Conservation (phyloP, 2,113 vertebrate species). For the Butorides virescens region DNA sequence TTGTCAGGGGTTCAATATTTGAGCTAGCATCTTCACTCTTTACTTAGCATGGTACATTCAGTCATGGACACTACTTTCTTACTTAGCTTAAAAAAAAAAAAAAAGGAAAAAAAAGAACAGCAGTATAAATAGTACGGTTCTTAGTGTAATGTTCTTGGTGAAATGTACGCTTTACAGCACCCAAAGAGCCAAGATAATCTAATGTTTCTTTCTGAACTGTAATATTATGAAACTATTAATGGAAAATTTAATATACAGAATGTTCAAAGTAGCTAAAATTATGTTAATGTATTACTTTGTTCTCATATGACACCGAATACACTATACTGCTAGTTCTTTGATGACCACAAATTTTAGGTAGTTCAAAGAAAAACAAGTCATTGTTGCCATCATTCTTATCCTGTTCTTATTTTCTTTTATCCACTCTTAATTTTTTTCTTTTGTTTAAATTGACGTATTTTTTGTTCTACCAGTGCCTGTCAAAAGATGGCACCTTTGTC, state of each 20-base stretch:
- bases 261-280: neutral
- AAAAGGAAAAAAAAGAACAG: fast-evolving
- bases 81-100: neutral
- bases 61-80: neutral
- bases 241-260: neutral
- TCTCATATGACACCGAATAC: neutral
- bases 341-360: neutral
- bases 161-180: neutral
- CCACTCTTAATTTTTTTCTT: neutral
- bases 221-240: neutral
- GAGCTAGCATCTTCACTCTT: neutral
- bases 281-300: neutral
- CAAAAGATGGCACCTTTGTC: neutral
- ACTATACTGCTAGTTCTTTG: neutral
- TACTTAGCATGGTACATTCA: neutral
- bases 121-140: neutral
- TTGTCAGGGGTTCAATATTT: neutral
- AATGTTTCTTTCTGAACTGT: neutral
- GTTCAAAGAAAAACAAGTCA: neutral
- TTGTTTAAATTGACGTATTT: neutral
- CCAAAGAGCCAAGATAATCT: neutral
- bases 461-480: neutral
- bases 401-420: neutral
- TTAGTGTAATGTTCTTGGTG: neutral
- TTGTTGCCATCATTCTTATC: neutral